phyloP scores from a whole-genome alignment of 1,140 invertebrate genomes.

The Bemisia tabaci region DNA sequence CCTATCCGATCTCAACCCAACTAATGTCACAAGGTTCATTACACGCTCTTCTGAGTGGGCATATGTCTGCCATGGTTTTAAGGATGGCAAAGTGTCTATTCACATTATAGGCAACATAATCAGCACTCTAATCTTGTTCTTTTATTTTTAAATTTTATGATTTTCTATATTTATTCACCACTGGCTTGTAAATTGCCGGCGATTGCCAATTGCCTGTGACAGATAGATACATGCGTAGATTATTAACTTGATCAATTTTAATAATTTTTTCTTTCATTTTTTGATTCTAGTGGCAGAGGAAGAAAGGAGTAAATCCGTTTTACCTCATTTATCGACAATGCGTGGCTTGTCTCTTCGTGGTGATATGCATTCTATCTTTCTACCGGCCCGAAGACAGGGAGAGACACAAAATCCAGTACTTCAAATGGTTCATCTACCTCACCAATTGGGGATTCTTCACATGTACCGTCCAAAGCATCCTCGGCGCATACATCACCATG shows the following conservation, averaged over 20 bases:
- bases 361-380: not conserved
- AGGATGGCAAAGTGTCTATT: no score
- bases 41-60: no score
- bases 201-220: no score
- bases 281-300: not conserved
- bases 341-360: not conserved
- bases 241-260: not conserved
- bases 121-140: no score
- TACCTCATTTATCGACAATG: not conserved
- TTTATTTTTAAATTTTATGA: no score
- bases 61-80: no score
- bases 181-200: no score
- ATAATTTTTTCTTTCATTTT: not conserved
- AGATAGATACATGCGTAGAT: no score
- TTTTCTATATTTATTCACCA: no score
- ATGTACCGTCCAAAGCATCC: not conserved
- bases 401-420: not conserved
- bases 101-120: no score
- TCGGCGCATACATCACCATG: not conserved
- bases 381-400: not conserved
- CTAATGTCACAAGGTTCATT: no score
- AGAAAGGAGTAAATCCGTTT: not conserved
- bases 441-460: not conserved
- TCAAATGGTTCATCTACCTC: not conserved
- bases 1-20: no score